A percentile compares a stretch with the other conserved stretches of the same genome.
phyloP scores from a whole-genome alignment of 1,140 invertebrate genomes.

The Conus ventricosus region DNA sequence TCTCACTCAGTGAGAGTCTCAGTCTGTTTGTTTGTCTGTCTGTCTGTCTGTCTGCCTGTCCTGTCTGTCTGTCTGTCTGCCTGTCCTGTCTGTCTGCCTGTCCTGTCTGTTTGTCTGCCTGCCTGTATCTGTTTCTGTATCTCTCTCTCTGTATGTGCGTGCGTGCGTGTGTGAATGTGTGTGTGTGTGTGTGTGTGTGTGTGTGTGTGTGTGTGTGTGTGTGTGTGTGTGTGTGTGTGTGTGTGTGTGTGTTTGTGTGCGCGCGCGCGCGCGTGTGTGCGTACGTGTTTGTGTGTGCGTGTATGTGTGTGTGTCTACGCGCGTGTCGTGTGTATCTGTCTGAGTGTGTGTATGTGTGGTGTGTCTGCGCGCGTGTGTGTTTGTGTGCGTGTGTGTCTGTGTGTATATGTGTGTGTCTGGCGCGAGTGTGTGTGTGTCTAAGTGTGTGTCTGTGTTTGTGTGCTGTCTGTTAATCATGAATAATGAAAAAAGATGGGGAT shows the following conservation, averaged over 20 bases:
- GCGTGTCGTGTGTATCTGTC: neutral
- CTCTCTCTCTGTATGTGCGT: neutral
- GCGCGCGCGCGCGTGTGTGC: conserved; percentile 11
- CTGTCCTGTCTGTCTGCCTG: no score
- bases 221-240: conserved; percentile 12
- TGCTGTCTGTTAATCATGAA: no score
- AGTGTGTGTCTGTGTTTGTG: conserved; percentile 1
- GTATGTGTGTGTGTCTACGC: neutral
- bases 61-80: no score
- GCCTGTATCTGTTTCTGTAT: neutral
- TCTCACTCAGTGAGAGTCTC: no score
- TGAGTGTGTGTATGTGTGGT: conserved; percentile 20
- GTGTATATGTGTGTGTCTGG: conserved; percentile 11
- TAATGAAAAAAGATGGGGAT: no score
- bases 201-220: conserved; percentile 2
- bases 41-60: no score
- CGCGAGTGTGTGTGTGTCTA: neutral
- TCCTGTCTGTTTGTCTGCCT: neutral
- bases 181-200: neutral
- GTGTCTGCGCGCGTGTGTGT: neutral
- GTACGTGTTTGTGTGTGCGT: conserved; percentile 1
- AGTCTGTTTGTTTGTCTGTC: no score
- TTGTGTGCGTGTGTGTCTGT: neutral
- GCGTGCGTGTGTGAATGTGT: neutral
- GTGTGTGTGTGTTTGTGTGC: conserved; percentile 10